Evolutionary conservation across 2,797 vertebrate genomes (phyloP).

Genomic region (Odontamblyopus rebecca): DNA sequence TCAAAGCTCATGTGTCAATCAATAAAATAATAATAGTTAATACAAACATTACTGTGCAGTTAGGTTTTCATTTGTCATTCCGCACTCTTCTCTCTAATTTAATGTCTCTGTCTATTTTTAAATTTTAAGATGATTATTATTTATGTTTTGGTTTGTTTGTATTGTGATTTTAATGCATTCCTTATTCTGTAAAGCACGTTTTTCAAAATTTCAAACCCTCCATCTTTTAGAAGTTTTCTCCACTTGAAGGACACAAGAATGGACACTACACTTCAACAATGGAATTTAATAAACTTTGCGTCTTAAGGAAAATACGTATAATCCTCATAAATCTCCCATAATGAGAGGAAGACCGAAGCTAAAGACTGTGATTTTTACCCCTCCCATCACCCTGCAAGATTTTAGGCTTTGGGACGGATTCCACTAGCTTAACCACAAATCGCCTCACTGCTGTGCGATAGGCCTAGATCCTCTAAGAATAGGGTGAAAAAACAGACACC

Average conservation of each 20-base stretch:
- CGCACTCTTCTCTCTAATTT: too few species aligned
- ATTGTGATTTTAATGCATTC: too few species aligned
- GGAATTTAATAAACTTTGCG: slow-evolving; percentile 71
- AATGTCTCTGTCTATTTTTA: too few species aligned
- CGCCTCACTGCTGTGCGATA: slow-evolving; percentile 73
- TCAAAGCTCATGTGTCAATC: not conserved
- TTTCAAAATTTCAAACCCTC: not conserved
- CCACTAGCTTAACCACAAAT: slow-evolving; percentile 76
- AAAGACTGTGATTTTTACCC: slow-evolving; percentile 76
- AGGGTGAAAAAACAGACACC: slow-evolving; percentile 42
- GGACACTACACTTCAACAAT: slow-evolving; percentile 63
- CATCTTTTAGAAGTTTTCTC: not conserved
- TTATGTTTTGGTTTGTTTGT: too few species aligned
- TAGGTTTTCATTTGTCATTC: too few species aligned
- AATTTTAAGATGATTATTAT: too few species aligned
- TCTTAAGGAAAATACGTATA: slow-evolving; percentile 74
- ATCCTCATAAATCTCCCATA: slow-evolving; percentile 79
- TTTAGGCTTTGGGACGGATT: slow-evolving; percentile 77
- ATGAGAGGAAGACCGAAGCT: slow-evolving; percentile 76
- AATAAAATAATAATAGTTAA: not conserved
- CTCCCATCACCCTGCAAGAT: slow-evolving; percentile 74
- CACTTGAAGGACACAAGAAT: slow-evolving; percentile 45
- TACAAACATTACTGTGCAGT: not conserved
- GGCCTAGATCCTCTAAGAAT: slow-evolving; percentile 65
- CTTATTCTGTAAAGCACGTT: not conserved